Evolutionary conservation across 1,140 invertebrate species (phyloP), one percentile per base, ranked within the genome.

Genomic region (Drosophila albomicans): DNA sequence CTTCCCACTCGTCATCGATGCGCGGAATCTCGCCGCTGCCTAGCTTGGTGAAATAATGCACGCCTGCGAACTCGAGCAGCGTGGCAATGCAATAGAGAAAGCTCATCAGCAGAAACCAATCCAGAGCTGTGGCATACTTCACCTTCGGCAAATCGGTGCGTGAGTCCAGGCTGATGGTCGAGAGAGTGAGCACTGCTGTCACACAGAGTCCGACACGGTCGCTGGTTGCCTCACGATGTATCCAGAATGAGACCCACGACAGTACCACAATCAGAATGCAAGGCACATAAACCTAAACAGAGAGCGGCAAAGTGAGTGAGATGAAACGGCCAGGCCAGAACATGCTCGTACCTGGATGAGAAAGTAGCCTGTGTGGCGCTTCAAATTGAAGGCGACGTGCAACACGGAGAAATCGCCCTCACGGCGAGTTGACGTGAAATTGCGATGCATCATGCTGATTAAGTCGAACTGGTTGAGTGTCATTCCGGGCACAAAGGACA

Each of bases 161-260:
- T 0, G 97, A 98, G 93, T 99, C 98, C 54, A 99, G 93, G 81
- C 97, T 98, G 73, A 99, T 98, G 3, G 97, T 98, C 0, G 97
- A 98, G 2, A 98, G 94, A 0, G 98, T 98, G 46, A 99, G 93
- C 5, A 99, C 97, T 0, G 98, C 97, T 0, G 97, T 99, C 5
- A 98, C 98, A 16, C 98, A 98, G 30, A 95, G 91, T 1, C 95
- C 94, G 0, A 95, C 95, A 2, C 95, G 93, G 78, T 95, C 95
- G 70, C 96, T 95, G 0, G 97, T 98, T 0, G 98, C 98, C 93
- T 99, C 98, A 25, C 98, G 94, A 93, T 99, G 98, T 79, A 99
- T 98, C 97, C 98, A 99, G 92, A 99, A 99, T 0, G 97, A 98
- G 0, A 99, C 98, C 98, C 98, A 99, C 0, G 97, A 99, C 0